phyloP scores from a whole-genome alignment of 53 echinoderm and acorn worm species.

The Arbacia lixula region DNA sequence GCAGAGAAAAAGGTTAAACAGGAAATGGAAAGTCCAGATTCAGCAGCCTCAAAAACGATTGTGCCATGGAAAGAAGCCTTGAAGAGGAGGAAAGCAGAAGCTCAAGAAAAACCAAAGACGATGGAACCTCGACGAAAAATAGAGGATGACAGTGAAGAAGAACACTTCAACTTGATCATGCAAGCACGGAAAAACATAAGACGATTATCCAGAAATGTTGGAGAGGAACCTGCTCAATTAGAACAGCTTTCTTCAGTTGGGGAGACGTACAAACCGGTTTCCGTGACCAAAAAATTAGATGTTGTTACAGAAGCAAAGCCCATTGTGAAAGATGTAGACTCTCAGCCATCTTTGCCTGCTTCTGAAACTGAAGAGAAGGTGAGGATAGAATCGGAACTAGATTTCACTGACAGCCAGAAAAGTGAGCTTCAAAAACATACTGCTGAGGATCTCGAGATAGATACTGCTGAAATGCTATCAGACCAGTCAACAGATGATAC shows the following conservation, averaged over 20 bases:
- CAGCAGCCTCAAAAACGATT: not conserved
- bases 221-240: not conserved
- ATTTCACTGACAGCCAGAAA: constrained; percentile 49
- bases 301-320: not conserved
- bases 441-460: constrained; percentile 14
- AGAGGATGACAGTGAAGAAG: constrained; percentile 44
- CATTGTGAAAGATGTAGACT: too few species aligned
- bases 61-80: constrained; percentile 31
- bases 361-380: not conserved
- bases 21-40: not conserved
- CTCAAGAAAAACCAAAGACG: constrained; percentile 11
- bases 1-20: constrained; percentile 14
- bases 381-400: not conserved
- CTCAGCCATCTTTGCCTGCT: too few species aligned
- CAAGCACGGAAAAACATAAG: constrained; percentile 50
- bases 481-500: constrained; percentile 57
- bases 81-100: constrained; percentile 18
- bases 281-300: too few species aligned
- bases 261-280: not conserved
- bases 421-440: constrained; percentile 31
- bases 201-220: constrained; percentile 40
- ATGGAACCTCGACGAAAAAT: not conserved
- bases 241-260: not conserved
- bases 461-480: constrained; percentile 44
- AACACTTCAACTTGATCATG: constrained; percentile 51